phyloP scores from a whole-genome alignment of 1,140 invertebrate species.

The Apis laboriosa region DNA sequence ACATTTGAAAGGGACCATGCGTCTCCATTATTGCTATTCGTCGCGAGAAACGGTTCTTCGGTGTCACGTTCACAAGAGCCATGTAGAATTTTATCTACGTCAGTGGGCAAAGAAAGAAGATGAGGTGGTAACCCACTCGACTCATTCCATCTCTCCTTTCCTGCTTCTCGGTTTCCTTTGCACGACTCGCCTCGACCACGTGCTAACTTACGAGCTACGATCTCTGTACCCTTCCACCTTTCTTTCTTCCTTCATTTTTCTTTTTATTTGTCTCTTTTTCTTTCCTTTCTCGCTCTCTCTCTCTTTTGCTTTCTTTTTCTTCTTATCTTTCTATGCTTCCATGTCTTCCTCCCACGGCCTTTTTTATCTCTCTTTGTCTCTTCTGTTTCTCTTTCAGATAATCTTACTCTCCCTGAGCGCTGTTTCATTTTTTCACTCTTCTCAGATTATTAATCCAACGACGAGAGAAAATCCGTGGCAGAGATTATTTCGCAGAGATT shows the following conservation, averaged over 20 bases:
- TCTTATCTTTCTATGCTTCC: background rate
- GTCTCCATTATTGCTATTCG: slow-evolving; percentile 40
- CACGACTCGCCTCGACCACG: slow-evolving; percentile 74
- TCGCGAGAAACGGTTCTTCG: slow-evolving; percentile 29
- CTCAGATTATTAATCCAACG: slow-evolving; percentile 69
- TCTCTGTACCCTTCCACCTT: slow-evolving; percentile 67
- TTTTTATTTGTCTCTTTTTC: slow-evolving; percentile 19
- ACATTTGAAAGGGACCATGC: slow-evolving; percentile 17
- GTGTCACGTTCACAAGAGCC: slow-evolving; percentile 57
- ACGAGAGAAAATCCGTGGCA: slow-evolving; percentile 57
- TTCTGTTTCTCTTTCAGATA: slow-evolving; percentile 41
- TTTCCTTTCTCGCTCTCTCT: background rate
- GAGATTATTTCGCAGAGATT: slow-evolving; percentile 66
- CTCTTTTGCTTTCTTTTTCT: background rate
- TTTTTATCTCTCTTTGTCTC: slow-evolving; percentile 34
- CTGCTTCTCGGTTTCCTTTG: slow-evolving; percentile 71
- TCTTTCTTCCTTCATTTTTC: slow-evolving; percentile 60
- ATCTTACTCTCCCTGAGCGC: slow-evolving; percentile 41
- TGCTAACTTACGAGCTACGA: slow-evolving; percentile 79
- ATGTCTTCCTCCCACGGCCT: background rate
- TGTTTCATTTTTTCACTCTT: slow-evolving; percentile 61
- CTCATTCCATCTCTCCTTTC: slow-evolving; percentile 68
- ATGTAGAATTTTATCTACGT: slow-evolving; percentile 67
- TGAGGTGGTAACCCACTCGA: slow-evolving; percentile 65
- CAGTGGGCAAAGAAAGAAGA: slow-evolving; percentile 64